Percentiles rank a stretch among this genome's conserved stretches.
Evolutionary conservation across 2,888 invertebrate genomes (phyloP).

Genomic region (Volucella zonaria): DNA sequence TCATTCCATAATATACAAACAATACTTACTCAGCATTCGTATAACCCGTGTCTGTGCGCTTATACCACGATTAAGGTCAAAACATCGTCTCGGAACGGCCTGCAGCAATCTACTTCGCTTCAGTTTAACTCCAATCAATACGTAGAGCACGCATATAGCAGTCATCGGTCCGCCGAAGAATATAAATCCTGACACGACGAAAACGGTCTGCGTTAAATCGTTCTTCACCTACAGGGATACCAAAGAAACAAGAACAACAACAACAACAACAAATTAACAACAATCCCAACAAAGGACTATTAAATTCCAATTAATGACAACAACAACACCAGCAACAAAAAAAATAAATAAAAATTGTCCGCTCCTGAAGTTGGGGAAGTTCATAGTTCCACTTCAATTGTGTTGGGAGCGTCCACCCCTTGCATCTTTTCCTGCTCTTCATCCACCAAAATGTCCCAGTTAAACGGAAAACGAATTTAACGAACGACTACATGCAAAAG

Average conservation of each 20-base stretch:
- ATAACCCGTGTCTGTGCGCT: slow-evolving; percentile 87
- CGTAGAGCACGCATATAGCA: slow-evolving; percentile 91
- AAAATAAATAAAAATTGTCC: not conserved
- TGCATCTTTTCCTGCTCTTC: no score
- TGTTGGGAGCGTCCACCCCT: not conserved
- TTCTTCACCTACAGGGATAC: slow-evolving; percentile 79
- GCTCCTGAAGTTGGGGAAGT: slow-evolving; percentile 24
- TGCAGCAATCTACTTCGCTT: slow-evolving; percentile 86
- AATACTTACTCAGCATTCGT: slow-evolving; percentile 90
- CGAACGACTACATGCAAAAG: slow-evolving; percentile 37
- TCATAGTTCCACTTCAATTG: slow-evolving; percentile 25
- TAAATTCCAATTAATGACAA: slow-evolving; percentile 61
- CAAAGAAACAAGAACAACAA: slow-evolving; percentile 21
- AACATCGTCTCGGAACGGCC: slow-evolving; percentile 84
- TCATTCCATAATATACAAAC: not conserved
- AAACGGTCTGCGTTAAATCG: slow-evolving; percentile 86
- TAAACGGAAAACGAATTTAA: not conserved
- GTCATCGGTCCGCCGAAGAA: slow-evolving; percentile 95
- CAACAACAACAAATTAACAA: not conserved
- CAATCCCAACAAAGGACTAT: slow-evolving; percentile 50
- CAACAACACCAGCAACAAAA: no score
- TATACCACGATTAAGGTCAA: slow-evolving; percentile 83
- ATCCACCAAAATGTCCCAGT: no score
- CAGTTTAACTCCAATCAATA: slow-evolving; percentile 89
- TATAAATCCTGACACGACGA: slow-evolving; percentile 90